phyloP scores from a whole-genome alignment of 2,888 invertebrate genomes.

The Oligia fasciuncula region DNA sequence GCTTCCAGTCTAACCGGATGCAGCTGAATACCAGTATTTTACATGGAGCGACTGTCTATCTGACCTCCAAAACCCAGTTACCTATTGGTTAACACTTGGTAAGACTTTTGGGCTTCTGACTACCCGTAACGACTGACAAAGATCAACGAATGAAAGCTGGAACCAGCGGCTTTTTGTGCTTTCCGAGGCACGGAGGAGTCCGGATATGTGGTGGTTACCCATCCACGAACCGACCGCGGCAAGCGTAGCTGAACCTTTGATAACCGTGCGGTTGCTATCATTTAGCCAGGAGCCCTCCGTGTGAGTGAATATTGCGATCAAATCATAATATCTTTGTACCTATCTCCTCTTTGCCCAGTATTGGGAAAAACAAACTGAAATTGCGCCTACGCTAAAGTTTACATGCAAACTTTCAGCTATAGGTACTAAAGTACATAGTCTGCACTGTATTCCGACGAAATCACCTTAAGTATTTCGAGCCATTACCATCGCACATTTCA shows the following conservation, averaged over 20 bases:
- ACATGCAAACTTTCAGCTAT: background rate
- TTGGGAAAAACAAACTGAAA: too few relatives aligned
- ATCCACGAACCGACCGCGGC: background rate
- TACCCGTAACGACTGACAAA: background rate
- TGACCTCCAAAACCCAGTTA: background rate
- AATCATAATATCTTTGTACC: background rate
- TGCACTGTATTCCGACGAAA: background rate
- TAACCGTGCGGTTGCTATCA: background rate
- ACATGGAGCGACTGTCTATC: background rate
- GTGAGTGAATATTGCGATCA: background rate
- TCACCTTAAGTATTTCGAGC: slow-evolving; percentile 37
- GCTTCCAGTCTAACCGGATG: background rate
- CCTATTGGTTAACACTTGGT: background rate
- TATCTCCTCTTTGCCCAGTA: too few relatives aligned
- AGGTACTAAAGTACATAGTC: background rate
- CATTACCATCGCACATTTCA: slow-evolving; percentile 24
- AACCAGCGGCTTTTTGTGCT: background rate
- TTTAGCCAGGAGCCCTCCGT: background rate
- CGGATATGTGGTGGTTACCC: background rate
- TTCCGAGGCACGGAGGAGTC: background rate
- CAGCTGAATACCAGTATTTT: background rate
- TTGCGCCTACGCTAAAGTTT: too few relatives aligned
- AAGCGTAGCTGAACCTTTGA: background rate
- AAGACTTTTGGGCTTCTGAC: background rate
- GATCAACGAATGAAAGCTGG: background rate